These are phyloP conservation scores for Microchrysa polita DNA, from an alignment of 2,888 invertebrate genomes.

Conservation along the genomic window DNA sequence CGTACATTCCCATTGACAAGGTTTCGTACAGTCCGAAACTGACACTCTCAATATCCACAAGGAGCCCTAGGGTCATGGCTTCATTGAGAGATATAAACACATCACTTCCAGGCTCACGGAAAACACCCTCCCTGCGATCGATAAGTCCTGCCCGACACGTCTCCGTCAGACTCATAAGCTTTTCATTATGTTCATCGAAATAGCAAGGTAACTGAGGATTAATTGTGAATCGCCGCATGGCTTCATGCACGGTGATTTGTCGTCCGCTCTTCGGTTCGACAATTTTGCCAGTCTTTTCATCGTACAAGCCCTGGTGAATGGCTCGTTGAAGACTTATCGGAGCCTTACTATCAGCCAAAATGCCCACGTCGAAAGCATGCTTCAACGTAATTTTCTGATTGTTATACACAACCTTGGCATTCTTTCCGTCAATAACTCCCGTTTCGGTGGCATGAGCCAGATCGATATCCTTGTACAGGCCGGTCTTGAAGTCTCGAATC, in stretches of 20 bases:
- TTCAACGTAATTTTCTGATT: slow-evolving; percentile 75
- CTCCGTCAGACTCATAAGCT: slow-evolving; percentile 78
- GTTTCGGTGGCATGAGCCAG: slow-evolving; percentile 80
- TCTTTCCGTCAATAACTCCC: slow-evolving; percentile 78
- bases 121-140: slow-evolving; percentile 81
- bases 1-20: slow-evolving; percentile 81
- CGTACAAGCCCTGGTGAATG: slow-evolving; percentile 86
- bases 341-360: slow-evolving; percentile 82
- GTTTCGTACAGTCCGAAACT: slow-evolving; percentile 84
- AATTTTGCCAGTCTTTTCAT: slow-evolving; percentile 82
- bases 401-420: slow-evolving; percentile 71
- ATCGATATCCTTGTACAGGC: slow-evolving; percentile 79
- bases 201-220: slow-evolving; percentile 84
- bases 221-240: slow-evolving; percentile 81
- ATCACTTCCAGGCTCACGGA: slow-evolving; percentile 76
- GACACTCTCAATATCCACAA: slow-evolving; percentile 87
- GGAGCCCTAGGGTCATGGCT: slow-evolving; percentile 80
- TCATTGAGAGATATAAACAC: slow-evolving; percentile 74
- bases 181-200: slow-evolving; percentile 79
- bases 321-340: slow-evolving; percentile 85
- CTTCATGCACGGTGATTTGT: slow-evolving; percentile 83
- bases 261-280: slow-evolving; percentile 82
- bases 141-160: slow-evolving; percentile 83
- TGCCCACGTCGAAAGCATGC: slow-evolving; percentile 81
- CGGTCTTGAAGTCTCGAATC: slow-evolving; percentile 80